Evolutionary conservation across 2,888 invertebrate genomes (phyloP), one percentile per base, ranked within the genome.

Genomic region (Monopis laevigella): DNA sequence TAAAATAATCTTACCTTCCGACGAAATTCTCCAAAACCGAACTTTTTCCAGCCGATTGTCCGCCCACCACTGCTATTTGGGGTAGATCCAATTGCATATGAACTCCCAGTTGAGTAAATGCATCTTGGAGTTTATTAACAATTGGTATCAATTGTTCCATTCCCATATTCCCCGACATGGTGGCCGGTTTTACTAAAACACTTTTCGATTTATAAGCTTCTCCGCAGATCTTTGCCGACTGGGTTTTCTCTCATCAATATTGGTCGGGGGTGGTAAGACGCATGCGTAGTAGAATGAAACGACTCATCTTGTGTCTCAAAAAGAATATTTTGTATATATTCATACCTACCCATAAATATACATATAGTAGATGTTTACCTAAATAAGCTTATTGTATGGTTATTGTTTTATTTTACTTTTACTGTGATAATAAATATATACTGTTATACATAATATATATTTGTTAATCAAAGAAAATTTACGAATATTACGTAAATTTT

Each of bases 61-160:
- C 98, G 71, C 99, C 99, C 62, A 99, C 98, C 48, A 99, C 99
- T 51, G 98, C 99, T 65, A 99, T 99, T 84, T 99, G 99, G 53
- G 99, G 99, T 66, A 99, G 86, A 86, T 99, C 99, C 69, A 99
- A 84, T 71, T 96, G 94, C 90, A 99, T 93, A 68, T 96, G 92
- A 58, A 98, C 97, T 55, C 98, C 99, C 71, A 99, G 84, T 65
- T 95, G 93, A 51, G 98, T 93, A 82, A 99, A 99, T 53, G 98
- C 98, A 93, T 99, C 99, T 86, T 99, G 99, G 60, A 99, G 87
- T 83, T 96, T 96, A 84, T 99, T 99, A 67, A 99, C 98, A 69
- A 99, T 96, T 58, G 98, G 98, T 83, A 99, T 99, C 80, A 99
- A 89, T 80, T 93, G 92, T 83, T 99, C 98, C 98, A 99, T 98